Conservation (phyloP, 2,797 vertebrate genomes). For the Pipistrellus nathusii region DNA sequence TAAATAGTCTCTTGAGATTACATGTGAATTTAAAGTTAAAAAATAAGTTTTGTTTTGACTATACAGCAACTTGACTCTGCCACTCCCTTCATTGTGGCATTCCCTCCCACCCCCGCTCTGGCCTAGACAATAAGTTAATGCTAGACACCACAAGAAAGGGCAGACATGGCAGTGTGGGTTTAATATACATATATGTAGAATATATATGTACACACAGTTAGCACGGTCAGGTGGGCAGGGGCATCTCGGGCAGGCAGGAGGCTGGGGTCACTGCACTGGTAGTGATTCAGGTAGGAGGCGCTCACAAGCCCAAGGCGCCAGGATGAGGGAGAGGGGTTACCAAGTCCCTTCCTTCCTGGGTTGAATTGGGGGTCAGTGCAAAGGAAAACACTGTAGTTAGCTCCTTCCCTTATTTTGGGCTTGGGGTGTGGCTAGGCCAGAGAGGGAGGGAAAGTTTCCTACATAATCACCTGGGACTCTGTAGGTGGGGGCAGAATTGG, state of each 20-base stretch:
- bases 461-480: not conserved
- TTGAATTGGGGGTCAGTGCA: constrained; percentile 66
- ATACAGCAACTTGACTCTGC: not conserved
- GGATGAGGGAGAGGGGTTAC: constrained; percentile 40
- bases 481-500: not conserved
- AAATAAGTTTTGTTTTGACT: constrained; percentile 43
- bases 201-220: constrained; percentile 90
- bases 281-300: constrained; percentile 59
- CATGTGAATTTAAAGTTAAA: constrained; percentile 47
- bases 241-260: constrained; percentile 69
- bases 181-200: constrained; percentile 89
- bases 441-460: constrained; percentile 12
- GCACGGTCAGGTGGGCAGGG: constrained; percentile 84
- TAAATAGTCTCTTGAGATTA: constrained; percentile 52
- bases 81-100: constrained; percentile 17
- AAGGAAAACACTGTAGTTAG: constrained; percentile 59
- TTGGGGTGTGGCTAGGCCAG: constrained; percentile 23
- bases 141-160: constrained; percentile 82
- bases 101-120: constrained; percentile 48
- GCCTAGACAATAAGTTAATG: constrained; percentile 83
- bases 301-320: constrained; percentile 64
- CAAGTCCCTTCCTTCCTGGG: constrained; percentile 25
- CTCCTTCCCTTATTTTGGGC: constrained; percentile 35
- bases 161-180: constrained; percentile 85
- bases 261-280: constrained; percentile 70